phyloP scores from a whole-genome alignment of 2,888 invertebrate species.

The Apocheima hispidaria region DNA sequence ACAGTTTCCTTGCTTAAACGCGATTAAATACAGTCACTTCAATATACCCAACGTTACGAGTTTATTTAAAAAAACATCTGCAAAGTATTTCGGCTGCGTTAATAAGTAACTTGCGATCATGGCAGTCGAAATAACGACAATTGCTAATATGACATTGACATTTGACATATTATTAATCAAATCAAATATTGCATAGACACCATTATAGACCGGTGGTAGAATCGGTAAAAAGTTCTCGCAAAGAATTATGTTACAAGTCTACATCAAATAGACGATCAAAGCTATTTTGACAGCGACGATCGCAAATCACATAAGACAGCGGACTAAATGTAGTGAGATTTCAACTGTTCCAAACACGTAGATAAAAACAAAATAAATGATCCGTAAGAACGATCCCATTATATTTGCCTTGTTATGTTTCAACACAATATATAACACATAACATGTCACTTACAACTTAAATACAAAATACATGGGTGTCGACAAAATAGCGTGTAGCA shows the following conservation, averaged over 20 bases:
- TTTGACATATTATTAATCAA: too few species aligned
- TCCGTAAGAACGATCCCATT: constrained; percentile 50
- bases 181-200: too few species aligned
- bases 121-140: too few species aligned
- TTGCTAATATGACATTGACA: too few species aligned
- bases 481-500: constrained; percentile 74
- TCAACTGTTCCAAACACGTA: constrained; percentile 50
- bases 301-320: too few species aligned
- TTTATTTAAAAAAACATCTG: constrained; percentile 19
- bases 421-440: constrained; percentile 53
- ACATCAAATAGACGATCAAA: too few species aligned
- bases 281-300: too few species aligned
- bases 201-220: too few species aligned
- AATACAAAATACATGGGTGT: constrained; percentile 76
- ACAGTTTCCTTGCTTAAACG: constrained; percentile 22
- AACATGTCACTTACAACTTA: constrained; percentile 59
- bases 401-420: constrained; percentile 52
- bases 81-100: constrained; percentile 14
- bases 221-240: too few species aligned
- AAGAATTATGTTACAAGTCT: too few species aligned
- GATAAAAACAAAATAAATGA: constrained; percentile 47
- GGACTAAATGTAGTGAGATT: constrained; percentile 59
- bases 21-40: constrained; percentile 34
- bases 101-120: too few species aligned
- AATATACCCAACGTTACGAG: constrained; percentile 26